Conservation (phyloP, 2,888 invertebrate species). For the Andrena hattorfiana region DNA sequence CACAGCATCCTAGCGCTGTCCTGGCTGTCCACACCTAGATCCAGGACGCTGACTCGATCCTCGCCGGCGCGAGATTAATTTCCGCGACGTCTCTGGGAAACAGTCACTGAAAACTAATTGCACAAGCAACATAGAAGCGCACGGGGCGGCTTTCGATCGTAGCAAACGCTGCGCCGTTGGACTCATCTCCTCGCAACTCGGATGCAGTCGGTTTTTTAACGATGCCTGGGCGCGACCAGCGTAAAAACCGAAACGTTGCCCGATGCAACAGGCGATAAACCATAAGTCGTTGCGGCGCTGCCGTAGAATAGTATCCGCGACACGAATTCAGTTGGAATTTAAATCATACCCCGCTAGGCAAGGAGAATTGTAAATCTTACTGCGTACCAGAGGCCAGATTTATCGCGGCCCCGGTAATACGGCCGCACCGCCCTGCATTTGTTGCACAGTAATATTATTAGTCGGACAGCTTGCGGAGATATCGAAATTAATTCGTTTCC, state of each 20-base stretch:
- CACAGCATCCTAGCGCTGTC: not conserved
- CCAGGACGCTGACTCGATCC: constrained; percentile 11
- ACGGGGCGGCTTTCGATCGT: not conserved
- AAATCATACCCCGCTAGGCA: constrained; percentile 53
- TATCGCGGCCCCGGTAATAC: constrained; percentile 59
- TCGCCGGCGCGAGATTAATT: constrained; percentile 47
- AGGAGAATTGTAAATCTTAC: constrained; percentile 62
- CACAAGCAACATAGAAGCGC: constrained; percentile 3
- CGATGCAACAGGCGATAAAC: constrained; percentile 65
- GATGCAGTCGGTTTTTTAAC: not conserved
- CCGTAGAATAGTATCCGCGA: constrained; percentile 54
- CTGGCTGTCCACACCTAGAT: constrained; percentile 6
- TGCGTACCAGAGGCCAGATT: constrained; percentile 54
- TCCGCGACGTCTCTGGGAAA: constrained; percentile 37
- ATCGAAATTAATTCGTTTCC: constrained; percentile 47
- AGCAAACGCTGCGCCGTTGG: not conserved
- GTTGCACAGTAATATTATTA: constrained; percentile 56
- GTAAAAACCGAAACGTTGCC: not conserved
- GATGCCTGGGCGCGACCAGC: not conserved
- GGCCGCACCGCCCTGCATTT: constrained; percentile 40
- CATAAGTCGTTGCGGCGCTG: constrained; percentile 50
- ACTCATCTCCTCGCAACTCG: not conserved
- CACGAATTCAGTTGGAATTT: constrained; percentile 59
- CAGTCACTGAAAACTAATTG: constrained; percentile 36
- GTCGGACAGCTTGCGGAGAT: constrained; percentile 43